A percentile compares a stretch with the other conserved stretches of the same genome.
Evolutionary conservation across 1,140 invertebrate species (phyloP).

Genomic region (Aphis craccivora): DNA sequence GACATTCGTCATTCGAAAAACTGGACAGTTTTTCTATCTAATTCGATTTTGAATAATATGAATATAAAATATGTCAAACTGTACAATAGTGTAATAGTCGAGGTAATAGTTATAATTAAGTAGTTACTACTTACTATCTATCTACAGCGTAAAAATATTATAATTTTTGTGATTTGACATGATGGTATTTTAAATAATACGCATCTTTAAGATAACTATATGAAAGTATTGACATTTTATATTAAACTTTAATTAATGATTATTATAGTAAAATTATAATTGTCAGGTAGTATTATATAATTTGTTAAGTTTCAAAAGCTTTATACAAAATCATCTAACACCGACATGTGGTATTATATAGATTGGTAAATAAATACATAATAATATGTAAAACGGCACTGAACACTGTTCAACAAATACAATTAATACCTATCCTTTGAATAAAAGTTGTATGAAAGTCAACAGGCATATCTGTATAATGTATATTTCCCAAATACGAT

Average conservation of each 20-base stretch:
- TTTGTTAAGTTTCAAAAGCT: background rate
- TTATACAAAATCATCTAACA: background rate
- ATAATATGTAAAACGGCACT: background rate
- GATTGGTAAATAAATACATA: background rate
- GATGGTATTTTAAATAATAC: background rate
- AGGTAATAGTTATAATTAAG: too few relatives aligned
- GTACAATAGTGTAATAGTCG: background rate
- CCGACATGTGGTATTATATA: background rate
- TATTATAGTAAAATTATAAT: background rate
- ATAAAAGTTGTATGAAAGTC: background rate
- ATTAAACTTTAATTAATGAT: background rate
- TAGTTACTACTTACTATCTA: background rate
- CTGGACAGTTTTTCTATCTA: background rate
- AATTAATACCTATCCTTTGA: background rate
- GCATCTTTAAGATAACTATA: background rate
- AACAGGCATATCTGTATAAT: too few relatives aligned
- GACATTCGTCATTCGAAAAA: background rate
- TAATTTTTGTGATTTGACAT: background rate
- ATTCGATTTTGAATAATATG: background rate
- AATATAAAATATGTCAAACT: background rate
- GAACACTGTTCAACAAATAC: background rate
- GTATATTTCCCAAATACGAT: background rate
- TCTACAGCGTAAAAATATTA: background rate
- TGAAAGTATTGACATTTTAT: background rate
- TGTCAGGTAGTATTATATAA: background rate